These are phyloP conservation scores for Pseudonaja textilis DNA, from an alignment of 2,113 vertebrate species.

Conservation along the genomic window DNA sequence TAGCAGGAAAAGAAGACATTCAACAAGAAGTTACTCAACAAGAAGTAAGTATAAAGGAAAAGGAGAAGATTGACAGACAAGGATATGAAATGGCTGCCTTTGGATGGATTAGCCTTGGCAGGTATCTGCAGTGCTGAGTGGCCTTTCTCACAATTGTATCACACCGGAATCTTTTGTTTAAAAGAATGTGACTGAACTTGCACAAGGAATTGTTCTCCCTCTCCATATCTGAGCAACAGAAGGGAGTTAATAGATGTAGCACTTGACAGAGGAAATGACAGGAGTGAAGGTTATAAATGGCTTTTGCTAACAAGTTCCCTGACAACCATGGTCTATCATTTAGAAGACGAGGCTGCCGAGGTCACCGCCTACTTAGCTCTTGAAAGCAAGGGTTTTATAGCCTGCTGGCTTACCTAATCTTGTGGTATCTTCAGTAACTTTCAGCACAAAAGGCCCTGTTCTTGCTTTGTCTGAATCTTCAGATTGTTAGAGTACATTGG, in stretches of 20 bases:
- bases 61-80: background rate
- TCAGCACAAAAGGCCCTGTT: background rate
- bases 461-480: background rate
- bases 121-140: background rate
- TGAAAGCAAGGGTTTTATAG: background rate
- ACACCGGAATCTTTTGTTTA: background rate
- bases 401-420: background rate
- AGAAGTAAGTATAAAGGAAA: background rate
- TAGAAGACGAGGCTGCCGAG: background rate
- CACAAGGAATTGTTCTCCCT: background rate
- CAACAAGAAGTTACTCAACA: background rate
- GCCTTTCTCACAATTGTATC: background rate
- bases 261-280: conserved; percentile 10
- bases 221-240: background rate
- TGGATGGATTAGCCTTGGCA: background rate
- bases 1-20: too few species aligned
- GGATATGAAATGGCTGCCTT: background rate
- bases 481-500: background rate
- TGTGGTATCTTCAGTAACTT: background rate
- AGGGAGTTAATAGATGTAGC: background rate
- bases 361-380: background rate
- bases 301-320: background rate
- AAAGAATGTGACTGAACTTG: background rate
- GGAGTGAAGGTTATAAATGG: background rate
- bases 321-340: background rate